A percentile compares a stretch with the other conserved stretches of the same genome.
These are phyloP conservation scores for Sciurus carolinensis DNA, from an alignment of 2,797 vertebrate species.

Conservation along the genomic window DNA sequence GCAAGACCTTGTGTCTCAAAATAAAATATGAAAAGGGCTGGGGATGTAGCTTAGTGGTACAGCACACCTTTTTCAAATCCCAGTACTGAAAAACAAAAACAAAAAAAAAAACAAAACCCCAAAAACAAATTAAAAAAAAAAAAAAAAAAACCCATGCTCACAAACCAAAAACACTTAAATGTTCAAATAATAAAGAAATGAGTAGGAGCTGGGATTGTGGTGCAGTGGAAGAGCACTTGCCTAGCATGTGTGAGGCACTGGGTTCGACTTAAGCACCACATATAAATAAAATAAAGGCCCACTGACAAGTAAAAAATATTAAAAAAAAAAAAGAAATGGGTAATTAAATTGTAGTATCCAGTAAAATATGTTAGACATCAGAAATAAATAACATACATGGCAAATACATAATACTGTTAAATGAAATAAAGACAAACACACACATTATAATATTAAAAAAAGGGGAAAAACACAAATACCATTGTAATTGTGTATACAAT, in stretches of 20 bases:
- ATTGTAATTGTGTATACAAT: neutral
- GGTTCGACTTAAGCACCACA: too few species aligned
- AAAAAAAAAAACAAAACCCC: too few species aligned
- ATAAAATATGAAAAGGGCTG: too few species aligned
- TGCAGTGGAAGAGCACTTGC: too few species aligned
- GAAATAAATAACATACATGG: neutral
- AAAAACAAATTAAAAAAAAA: too few species aligned
- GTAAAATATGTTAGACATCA: neutral
- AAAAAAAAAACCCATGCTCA: neutral
- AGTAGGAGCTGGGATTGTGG: neutral
- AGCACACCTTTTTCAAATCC: too few species aligned
- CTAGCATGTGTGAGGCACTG: too few species aligned
- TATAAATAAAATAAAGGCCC: neutral
- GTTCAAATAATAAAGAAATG: slow-evolving; percentile 6
- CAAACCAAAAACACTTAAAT: neutral
- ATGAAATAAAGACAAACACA: neutral
- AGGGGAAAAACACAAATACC: neutral
- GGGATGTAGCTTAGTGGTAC: too few species aligned
- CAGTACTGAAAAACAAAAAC: too few species aligned
- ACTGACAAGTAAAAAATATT: neutral
- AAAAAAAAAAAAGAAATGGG: neutral
- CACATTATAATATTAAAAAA: neutral
- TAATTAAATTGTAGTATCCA: slow-evolving; percentile 31
- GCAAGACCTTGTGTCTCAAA: too few species aligned
- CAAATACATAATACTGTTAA: slow-evolving; percentile 1